Conservation (phyloP, 2,113 vertebrate species). For the Synodontis membranacea region DNA sequence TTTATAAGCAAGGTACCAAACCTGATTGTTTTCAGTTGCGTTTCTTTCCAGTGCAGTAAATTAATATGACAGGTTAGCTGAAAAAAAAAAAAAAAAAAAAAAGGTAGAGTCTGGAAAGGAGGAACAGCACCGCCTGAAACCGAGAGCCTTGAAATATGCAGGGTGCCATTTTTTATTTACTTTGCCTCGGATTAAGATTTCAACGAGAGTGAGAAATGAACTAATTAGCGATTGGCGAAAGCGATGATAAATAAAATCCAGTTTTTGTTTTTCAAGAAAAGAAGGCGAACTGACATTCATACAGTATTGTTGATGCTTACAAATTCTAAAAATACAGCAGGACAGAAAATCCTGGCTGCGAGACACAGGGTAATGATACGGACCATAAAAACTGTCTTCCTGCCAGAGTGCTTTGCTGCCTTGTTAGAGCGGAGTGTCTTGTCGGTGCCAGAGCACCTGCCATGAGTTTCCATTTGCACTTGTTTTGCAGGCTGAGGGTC, state of each 20-base stretch:
- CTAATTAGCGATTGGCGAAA: background rate
- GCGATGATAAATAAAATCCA: background rate
- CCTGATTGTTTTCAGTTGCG: background rate
- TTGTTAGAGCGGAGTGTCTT: slow-evolving; percentile 19
- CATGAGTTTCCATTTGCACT: slow-evolving; percentile 20
- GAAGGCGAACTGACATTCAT: background rate
- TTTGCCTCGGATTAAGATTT: background rate
- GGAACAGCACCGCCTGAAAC: background rate
- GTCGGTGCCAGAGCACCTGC: slow-evolving; percentile 1
- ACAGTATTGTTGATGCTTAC: background rate
- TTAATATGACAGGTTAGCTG: background rate
- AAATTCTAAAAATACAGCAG: slow-evolving; percentile 23
- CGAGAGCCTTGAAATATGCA: background rate
- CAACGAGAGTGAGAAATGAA: background rate
- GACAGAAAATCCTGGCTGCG: background rate
- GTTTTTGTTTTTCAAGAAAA: background rate
- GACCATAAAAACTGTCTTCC: background rate
- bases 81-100: no score
- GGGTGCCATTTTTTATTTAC: background rate
- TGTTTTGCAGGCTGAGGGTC: slow-evolving; percentile 30
- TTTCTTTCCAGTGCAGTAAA: background rate
- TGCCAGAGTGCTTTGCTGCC: background rate
- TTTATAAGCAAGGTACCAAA: background rate
- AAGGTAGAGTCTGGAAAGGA: background rate
- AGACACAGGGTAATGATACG: slow-evolving; percentile 34